phyloP scores from a whole-genome alignment of 2,113 vertebrate genomes.

The Raja brachyura region DNA sequence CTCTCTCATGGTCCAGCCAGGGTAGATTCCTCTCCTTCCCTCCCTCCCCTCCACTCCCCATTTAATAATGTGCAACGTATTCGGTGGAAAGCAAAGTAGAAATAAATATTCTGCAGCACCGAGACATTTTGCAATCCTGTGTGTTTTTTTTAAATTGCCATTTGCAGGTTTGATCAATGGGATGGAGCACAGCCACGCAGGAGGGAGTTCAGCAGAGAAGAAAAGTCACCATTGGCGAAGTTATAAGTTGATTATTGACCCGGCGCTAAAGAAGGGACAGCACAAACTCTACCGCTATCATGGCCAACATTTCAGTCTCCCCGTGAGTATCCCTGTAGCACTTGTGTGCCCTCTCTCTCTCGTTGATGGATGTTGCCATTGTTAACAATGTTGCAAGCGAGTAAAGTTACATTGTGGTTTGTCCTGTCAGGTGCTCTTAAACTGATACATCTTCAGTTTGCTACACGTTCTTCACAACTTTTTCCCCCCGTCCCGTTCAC shows the following conservation, averaged over 20 bases:
- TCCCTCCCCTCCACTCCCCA: neutral
- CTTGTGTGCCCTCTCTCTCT: neutral
- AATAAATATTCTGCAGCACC: neutral
- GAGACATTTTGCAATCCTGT: constrained; percentile 38
- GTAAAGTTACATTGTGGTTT: constrained; percentile 6
- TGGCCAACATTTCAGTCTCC: constrained; percentile 87
- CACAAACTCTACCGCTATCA: constrained; percentile 98
- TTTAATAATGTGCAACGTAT: neutral
- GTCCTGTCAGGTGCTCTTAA: constrained; percentile 26
- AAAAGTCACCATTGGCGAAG: constrained; percentile 97
- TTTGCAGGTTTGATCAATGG: constrained; percentile 90
- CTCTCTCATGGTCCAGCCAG: constrained; percentile 40
- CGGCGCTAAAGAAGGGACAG: constrained; percentile 88
- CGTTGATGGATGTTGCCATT: constrained; percentile 14
- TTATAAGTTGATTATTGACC: constrained; percentile 99
- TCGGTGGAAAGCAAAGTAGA: neutral
- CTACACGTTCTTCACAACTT: neutral
- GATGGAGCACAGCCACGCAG: constrained; percentile 86
- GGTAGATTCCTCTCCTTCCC: neutral
- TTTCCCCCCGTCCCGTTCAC: constrained; percentile 7
- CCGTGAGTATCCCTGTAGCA: constrained; percentile 62
- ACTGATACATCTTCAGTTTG: constrained; percentile 25
- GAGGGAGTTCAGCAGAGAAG: constrained; percentile 87
- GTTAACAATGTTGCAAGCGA: constrained; percentile 15
- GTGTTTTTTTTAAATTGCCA: neutral